Evolutionary conservation across 35 echinoderm and acorn worm species (phyloP).

Genomic region (Antedon bifida): DNA sequence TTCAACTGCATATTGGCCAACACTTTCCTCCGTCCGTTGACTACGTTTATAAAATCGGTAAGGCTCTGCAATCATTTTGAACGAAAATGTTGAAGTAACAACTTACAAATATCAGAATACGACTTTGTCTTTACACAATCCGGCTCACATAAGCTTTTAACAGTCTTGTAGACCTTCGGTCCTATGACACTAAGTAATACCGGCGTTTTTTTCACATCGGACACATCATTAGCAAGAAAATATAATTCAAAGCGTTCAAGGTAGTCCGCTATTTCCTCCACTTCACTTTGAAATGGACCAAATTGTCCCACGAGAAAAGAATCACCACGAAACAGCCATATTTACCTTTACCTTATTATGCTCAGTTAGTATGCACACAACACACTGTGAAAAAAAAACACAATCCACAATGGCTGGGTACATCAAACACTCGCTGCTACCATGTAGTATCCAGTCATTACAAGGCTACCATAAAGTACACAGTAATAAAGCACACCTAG

Average conservation of each 20-base stretch:
- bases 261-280: background rate
- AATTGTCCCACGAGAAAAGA: background rate
- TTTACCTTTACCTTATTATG: no score
- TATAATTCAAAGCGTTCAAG: background rate
- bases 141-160: background rate
- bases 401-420: no score
- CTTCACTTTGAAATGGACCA: background rate
- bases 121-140: background rate
- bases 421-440: no score
- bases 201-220: background rate
- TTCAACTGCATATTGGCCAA: constrained; percentile 6
- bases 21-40: background rate
- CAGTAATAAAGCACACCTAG: no score
- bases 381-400: no score
- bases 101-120: background rate
- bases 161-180: background rate
- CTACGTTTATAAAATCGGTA: constrained; percentile 13
- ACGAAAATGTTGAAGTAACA: background rate
- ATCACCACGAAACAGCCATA: no score
- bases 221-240: background rate
- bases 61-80: constrained; percentile 5
- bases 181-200: background rate
- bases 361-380: no score
- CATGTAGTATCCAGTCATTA: no score
- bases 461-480: no score